phyloP scores from a whole-genome alignment of 2,113 vertebrate species.

The Diadophis punctatus region DNA sequence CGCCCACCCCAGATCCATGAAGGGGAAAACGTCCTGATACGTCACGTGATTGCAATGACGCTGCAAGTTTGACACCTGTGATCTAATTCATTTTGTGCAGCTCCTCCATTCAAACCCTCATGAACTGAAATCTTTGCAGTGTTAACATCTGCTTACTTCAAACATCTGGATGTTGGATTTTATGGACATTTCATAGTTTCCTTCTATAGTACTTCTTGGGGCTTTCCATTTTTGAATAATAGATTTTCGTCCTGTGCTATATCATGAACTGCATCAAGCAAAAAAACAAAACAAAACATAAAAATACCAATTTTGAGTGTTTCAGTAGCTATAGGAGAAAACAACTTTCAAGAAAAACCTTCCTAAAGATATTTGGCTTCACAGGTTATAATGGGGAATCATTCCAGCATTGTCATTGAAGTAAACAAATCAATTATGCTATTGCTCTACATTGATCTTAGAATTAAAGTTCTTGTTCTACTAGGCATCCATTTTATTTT shows the following conservation, averaged over 20 bases:
- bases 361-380: neutral
- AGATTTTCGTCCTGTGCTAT: neutral
- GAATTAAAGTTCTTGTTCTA: neutral
- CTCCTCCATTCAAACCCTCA: neutral
- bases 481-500: neutral
- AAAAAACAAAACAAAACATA: neutral
- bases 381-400: neutral
- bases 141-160: neutral
- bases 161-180: neutral
- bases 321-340: neutral
- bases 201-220: neutral
- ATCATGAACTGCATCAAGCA: neutral
- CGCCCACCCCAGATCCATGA: too few relatives aligned
- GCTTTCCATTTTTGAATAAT: neutral
- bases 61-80: too few relatives aligned
- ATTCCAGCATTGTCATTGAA: neutral
- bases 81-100: conserved; percentile 1
- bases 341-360: neutral
- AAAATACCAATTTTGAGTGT: neutral
- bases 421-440: neutral
- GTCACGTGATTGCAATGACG: too few relatives aligned
- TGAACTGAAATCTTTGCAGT: neutral
- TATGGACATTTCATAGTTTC: neutral
- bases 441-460: neutral
- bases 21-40: too few relatives aligned